Percentiles rank a stretch among this genome's conserved stretches.
Conservation (phyloP, 2,113 vertebrate species). For the Triplophysa tibetana region DNA sequence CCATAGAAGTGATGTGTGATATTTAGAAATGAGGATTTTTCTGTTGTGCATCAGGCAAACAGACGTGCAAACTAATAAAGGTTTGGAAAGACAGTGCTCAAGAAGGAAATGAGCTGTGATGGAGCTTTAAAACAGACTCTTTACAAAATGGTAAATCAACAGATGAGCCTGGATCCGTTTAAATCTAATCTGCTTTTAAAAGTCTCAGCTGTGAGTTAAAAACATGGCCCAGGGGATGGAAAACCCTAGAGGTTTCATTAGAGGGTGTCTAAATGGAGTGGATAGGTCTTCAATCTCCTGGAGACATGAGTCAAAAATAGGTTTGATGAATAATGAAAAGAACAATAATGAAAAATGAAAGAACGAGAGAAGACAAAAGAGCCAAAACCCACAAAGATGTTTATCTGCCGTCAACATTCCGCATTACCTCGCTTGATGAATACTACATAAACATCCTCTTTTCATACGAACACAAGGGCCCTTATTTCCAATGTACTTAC, state of each 20-base stretch:
- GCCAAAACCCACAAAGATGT: slow-evolving; percentile 4
- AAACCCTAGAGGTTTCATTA: slow-evolving; percentile 22
- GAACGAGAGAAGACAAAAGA: slow-evolving; percentile 5
- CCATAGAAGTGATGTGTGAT: slow-evolving; percentile 11
- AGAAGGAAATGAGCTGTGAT: not conserved
- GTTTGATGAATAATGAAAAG: slow-evolving; percentile 20
- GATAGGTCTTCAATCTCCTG: slow-evolving; percentile 10
- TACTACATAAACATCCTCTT: slow-evolving; percentile 34
- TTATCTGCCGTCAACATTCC: slow-evolving; percentile 17
- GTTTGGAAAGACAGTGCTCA: not conserved
- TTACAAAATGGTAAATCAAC: not conserved
- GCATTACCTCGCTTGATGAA: slow-evolving; percentile 19
- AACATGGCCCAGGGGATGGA: slow-evolving; percentile 12
- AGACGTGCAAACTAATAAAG: not conserved
- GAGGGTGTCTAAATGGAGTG: slow-evolving; percentile 2
- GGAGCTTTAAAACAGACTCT: not conserved
- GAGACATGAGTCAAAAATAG: not conserved
- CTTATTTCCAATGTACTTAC: slow-evolving; percentile 37
- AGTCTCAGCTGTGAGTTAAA: slow-evolving; percentile 36
- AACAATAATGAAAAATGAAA: too few species aligned
- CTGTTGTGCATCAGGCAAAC: too few species aligned
- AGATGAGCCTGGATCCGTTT: slow-evolving; percentile 19
- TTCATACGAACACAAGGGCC: slow-evolving; percentile 40
- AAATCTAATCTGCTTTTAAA: slow-evolving; percentile 24
- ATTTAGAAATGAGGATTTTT: not conserved